phyloP scores from a whole-genome alignment of 2,888 invertebrate genomes.

The Caenorhabditis parvicauda region DNA sequence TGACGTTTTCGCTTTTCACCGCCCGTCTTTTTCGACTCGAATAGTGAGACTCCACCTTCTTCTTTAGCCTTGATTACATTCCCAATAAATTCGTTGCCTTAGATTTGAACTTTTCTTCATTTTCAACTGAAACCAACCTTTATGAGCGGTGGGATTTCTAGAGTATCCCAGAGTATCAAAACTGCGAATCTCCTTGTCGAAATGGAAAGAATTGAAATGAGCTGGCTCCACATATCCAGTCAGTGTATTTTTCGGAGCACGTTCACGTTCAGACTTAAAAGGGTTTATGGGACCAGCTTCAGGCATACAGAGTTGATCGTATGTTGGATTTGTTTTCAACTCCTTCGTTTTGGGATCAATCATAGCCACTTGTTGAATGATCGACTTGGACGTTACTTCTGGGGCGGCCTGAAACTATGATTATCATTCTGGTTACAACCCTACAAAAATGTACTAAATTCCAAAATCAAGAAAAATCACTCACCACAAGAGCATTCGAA shows the following conservation, averaged over 20 bases:
- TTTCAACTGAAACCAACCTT: conserved; percentile 24
- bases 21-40: conserved; percentile 70
- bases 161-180: conserved; percentile 73
- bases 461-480: no score
- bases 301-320: conserved; percentile 89
- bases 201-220: conserved; percentile 83
- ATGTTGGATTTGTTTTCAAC: conserved; percentile 85
- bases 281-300: conserved; percentile 88
- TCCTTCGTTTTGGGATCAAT: conserved; percentile 81
- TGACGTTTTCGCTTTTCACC: conserved; percentile 72
- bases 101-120: not conserved
- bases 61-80: conserved; percentile 50
- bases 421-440: no score
- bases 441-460: no score
- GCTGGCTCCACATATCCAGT: conserved; percentile 92
- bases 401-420: conserved; percentile 33
- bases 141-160: conserved; percentile 83
- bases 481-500: no score
- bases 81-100: conserved; percentile 47
- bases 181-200: conserved; percentile 56
- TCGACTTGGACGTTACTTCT: conserved; percentile 32
- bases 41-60: conserved; percentile 72
- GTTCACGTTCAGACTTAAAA: conserved; percentile 84
- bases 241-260: conserved; percentile 82
- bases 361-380: conserved; percentile 34